Evolutionary conservation across 2,888 invertebrate genomes (phyloP).

Genomic region (Macrophya alboannulata): DNA sequence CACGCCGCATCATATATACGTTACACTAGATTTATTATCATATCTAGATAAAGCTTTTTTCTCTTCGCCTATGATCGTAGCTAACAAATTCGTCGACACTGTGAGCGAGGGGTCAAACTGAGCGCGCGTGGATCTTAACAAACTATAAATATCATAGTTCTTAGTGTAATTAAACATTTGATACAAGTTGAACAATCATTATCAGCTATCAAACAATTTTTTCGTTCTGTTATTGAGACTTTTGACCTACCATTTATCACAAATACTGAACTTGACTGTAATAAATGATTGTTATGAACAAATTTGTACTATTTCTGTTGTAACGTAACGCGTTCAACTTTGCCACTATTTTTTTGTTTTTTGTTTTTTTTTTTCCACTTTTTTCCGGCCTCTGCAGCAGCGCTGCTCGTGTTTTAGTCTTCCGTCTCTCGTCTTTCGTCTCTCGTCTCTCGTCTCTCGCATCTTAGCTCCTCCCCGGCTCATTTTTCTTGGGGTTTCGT

Average conservation of each 20-base stretch:
- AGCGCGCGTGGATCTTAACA: constrained; percentile 1
- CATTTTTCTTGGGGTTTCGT: constrained; percentile 50
- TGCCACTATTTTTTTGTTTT: background rate
- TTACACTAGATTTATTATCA: constrained; percentile 12
- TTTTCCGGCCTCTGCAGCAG: background rate
- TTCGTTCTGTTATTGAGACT: background rate
- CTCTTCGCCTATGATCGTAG: background rate
- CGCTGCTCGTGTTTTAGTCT: constrained; percentile 16
- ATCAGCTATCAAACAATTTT: background rate
- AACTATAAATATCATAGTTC: constrained; percentile 17
- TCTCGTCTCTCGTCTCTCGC: constrained; percentile 66
- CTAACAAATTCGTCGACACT: background rate
- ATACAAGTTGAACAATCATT: constrained; percentile 12
- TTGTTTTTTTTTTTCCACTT: too few species aligned
- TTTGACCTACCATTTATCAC: background rate
- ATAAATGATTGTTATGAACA: background rate
- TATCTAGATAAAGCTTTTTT: background rate
- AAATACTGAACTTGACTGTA: background rate
- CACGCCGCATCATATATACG: background rate
- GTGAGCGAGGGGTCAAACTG: background rate
- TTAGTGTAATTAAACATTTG: background rate
- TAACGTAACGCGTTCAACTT: constrained; percentile 9
- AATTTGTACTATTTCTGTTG: background rate
- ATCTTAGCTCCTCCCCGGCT: constrained; percentile 64
- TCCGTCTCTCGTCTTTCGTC: constrained; percentile 59